phyloP scores from a whole-genome alignment of 2,113 vertebrate genomes.

The Ctenodactylus gundi region DNA sequence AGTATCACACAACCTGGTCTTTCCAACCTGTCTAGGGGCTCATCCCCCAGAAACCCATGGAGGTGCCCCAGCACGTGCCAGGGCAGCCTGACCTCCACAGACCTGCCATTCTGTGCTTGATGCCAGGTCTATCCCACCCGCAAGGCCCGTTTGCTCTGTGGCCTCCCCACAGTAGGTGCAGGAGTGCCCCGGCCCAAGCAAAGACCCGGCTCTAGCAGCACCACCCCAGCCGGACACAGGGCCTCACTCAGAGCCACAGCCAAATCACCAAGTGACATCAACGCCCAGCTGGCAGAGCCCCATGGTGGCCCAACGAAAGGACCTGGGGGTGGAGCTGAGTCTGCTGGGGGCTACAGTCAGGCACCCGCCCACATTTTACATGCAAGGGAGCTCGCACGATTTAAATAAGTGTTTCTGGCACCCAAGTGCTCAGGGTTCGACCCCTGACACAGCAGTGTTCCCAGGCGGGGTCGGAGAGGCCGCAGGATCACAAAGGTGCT shows the following conservation, averaged over 20 bases:
- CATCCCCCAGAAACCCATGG: background rate
- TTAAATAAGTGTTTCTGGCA: no score
- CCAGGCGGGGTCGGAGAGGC: no score
- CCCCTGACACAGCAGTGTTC: no score
- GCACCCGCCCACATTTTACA: background rate
- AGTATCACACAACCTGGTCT: rapidly evolving
- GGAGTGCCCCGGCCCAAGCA: no score
- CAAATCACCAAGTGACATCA: rapidly evolving
- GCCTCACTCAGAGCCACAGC: background rate
- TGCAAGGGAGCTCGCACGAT: no score
- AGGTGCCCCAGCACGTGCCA: background rate
- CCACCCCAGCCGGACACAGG: background rate
- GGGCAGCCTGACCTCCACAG: background rate
- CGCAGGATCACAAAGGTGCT: no score
- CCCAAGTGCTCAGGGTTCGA: no score
- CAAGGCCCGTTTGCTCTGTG: rapidly evolving
- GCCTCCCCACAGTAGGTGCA: background rate
- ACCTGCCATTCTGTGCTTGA: rapidly evolving
- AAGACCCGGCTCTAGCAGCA: background rate
- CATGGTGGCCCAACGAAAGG: background rate
- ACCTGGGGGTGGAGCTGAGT: background rate
- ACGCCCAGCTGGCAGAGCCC: rapidly evolving
- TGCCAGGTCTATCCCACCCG: no score
- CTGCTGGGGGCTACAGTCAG: background rate
- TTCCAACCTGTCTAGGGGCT: background rate